Conservation (phyloP, 2,888 invertebrate species). For the Nemapogon koenigi region DNA sequence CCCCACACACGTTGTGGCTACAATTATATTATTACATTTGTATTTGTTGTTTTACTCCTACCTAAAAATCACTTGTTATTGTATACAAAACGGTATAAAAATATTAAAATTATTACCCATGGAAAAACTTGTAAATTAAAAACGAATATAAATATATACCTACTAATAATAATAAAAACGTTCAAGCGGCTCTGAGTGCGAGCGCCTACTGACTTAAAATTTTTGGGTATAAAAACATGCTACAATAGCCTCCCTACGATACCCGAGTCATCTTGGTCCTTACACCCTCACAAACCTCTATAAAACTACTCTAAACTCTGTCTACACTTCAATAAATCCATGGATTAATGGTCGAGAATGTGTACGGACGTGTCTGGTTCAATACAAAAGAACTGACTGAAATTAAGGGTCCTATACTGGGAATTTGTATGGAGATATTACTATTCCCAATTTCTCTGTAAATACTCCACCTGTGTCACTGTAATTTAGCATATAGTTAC, state of each 20-base stretch:
- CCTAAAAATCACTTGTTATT: slow-evolving; percentile 57
- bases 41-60: slow-evolving; percentile 48
- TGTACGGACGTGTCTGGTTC: no score
- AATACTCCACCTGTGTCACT: no score
- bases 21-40: slow-evolving; percentile 15
- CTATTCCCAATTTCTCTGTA: no score
- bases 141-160: slow-evolving; percentile 64
- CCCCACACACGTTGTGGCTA: slow-evolving; percentile 1
- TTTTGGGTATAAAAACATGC: slow-evolving; percentile 67
- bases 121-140: slow-evolving; percentile 63
- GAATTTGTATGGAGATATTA: no score
- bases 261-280: slow-evolving; percentile 45
- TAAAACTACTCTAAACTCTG: no score
- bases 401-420: no score
- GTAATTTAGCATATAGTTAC: no score
- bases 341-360: no score
- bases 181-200: slow-evolving; percentile 60
- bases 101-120: slow-evolving; percentile 64
- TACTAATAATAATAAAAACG: slow-evolving; percentile 61
- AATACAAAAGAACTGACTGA: no score
- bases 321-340: no score
- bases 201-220: slow-evolving; percentile 67
- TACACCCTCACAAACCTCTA: slow-evolving; percentile 1
- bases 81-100: slow-evolving; percentile 63
- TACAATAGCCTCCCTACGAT: slow-evolving; percentile 54